Evolutionary conservation across 2,113 vertebrate genomes (phyloP), one percentile per base, ranked within the genome.

Genomic region (Lathamus discolor): DNA sequence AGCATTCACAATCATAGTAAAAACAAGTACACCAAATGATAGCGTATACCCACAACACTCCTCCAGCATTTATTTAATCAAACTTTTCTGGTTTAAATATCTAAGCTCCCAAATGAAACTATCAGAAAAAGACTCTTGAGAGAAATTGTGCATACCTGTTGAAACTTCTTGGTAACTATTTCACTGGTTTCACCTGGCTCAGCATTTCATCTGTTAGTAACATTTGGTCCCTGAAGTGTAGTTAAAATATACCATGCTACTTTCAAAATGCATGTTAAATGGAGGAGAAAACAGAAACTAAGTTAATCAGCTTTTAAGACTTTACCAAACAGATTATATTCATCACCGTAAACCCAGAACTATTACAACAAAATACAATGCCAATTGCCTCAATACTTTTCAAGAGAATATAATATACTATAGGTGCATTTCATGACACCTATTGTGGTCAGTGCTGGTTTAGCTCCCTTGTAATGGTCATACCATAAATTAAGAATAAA

Each of bases 391-490:
- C 63, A 68, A 19, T 48, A 59, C 35, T 85, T 52, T 68, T 77
- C 70, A 92, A 68, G 15, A 88, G 13, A 85, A 64, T 63, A 49
- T 12, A 74, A 24, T 48, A 86, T 17, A 44, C 11, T 23, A 18
- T 20, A 94, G 55, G 43, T 85, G 62, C 31, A 78, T 85, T 94
- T 87, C 57, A n/a, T 27, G 61, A 48, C 17, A 77, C 12, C 19
- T 86, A 20, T 19, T 90, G 85, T 67, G 81, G 79, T 91, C 35
- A 90, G 8, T 81, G 39, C 28, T 86, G 54, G 23, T 75, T 93
- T 72, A 92, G n/a, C 48, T 77, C 35, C 46, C 33, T 80, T 88
- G 59, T 41, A 88, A 92, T 9, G 20, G 13, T 33, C 41, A 43
- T 44, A 23, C 6, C 61, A 33, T 22, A 51, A 41, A 79, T 12